Percentiles rank a stretch among this genome's conserved stretches.
These are phyloP conservation scores for Strigamia maritima DNA, from an alignment of 2,888 invertebrate genomes.

Conservation along the genomic window DNA sequence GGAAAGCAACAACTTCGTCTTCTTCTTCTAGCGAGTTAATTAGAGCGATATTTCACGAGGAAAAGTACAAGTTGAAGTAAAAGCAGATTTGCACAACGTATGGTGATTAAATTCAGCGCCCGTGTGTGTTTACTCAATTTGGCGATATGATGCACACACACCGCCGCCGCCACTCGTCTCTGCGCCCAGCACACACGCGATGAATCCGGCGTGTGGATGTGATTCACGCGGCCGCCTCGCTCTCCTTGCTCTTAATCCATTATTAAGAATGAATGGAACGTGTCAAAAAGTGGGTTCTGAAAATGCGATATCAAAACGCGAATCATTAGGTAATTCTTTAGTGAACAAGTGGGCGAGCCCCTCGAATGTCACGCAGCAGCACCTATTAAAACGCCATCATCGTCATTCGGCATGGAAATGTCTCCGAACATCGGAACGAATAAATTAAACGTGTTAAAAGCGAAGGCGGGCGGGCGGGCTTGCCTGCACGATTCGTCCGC, in stretches of 20 bases:
- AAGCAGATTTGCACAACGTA: conserved; percentile 34
- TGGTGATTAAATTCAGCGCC: conserved; percentile 31
- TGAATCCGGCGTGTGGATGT: background rate
- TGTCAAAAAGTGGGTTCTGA: conserved; percentile 8
- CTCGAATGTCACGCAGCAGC: too few relatives aligned
- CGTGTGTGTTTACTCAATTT: conserved; percentile 36
- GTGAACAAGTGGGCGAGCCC: background rate
- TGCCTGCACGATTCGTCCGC: too few relatives aligned
- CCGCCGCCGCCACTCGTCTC: background rate
- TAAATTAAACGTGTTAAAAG: too few relatives aligned
- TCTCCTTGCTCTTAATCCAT: too few relatives aligned
- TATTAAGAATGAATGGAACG: background rate
- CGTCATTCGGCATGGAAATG: background rate
- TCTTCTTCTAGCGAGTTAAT: background rate
- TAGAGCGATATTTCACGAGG: conserved; percentile 18
- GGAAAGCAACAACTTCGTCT: too few relatives aligned
- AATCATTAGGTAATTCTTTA: conserved; percentile 29
- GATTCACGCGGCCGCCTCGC: background rate
- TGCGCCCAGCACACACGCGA: background rate
- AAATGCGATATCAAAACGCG: conserved; percentile 22
- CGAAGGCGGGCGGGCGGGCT: too few relatives aligned
- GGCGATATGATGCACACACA: conserved; percentile 36
- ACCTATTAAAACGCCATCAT: background rate
- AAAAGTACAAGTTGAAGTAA: background rate
- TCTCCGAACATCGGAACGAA: too few relatives aligned